Evolutionary conservation across 2,888 invertebrate genomes (phyloP).

Genomic region (Anodontia alba): DNA sequence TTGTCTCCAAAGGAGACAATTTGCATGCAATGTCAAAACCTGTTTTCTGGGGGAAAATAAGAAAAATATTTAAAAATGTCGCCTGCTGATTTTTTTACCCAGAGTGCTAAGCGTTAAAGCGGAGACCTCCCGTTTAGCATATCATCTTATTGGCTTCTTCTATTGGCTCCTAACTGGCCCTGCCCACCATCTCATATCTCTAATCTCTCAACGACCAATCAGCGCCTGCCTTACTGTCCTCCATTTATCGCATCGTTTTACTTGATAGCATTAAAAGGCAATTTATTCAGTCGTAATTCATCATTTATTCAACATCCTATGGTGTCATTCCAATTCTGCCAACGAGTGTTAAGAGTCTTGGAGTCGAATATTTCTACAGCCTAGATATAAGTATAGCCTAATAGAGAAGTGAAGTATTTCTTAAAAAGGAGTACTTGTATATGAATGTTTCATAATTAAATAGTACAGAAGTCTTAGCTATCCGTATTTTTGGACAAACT

Average conservation of each 20-base stretch:
- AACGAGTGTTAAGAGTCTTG: conserved; percentile 53
- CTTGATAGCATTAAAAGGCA: conserved; percentile 59
- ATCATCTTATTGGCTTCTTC: not conserved
- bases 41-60: too few species aligned
- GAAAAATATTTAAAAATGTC: too few species aligned
- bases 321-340: conserved; percentile 56
- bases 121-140: not conserved
- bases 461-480: too few species aligned
- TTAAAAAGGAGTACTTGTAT: too few species aligned
- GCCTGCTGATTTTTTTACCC: too few species aligned
- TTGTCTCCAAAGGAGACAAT: too few species aligned
- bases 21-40: too few species aligned
- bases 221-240: conserved; percentile 44
- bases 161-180: conserved; percentile 38
- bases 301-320: conserved; percentile 52
- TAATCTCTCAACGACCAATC: conserved; percentile 62
- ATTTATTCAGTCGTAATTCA: conserved; percentile 63
- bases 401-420: too few species aligned
- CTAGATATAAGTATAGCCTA: not conserved
- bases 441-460: too few species aligned
- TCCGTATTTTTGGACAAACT: too few species aligned
- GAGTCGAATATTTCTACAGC: conserved; percentile 4
- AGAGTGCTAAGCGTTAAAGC: too few species aligned
- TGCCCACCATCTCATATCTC: conserved; percentile 35
- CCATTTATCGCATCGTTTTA: conserved; percentile 63